Percentiles rank a stretch among this genome's conserved stretches.
These are phyloP conservation scores for Ips nitidus DNA, from an alignment of 1,140 invertebrate species.

Conservation along the genomic window DNA sequence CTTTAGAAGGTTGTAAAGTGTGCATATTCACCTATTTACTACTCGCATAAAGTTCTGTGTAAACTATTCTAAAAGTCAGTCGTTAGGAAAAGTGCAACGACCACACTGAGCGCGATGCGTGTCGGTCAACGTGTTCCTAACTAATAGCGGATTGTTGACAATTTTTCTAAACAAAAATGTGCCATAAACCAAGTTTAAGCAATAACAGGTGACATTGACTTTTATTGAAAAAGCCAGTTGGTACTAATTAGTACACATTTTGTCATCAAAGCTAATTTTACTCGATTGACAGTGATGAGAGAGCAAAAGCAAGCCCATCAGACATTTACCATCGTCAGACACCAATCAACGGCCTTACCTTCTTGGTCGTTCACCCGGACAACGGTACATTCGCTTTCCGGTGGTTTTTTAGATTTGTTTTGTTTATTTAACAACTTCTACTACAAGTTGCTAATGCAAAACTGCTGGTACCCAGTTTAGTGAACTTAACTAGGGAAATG, in stretches of 20 bases:
- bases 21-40: no score
- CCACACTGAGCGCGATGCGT: conserved; percentile 16
- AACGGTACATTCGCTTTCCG: neutral
- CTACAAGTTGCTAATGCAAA: neutral
- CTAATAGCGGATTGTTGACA: neutral
- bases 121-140: conserved; percentile 13
- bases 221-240: no score
- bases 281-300: neutral
- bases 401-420: neutral
- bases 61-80: no score
- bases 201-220: no score
- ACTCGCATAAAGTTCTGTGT: no score
- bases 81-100: conserved; percentile 10
- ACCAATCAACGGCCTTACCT: neutral
- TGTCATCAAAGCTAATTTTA: no score
- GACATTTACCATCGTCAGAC: conserved; percentile 4
- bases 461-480: no score
- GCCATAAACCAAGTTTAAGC: no score
- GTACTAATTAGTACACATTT: no score
- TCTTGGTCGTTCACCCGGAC: conserved; percentile 4
- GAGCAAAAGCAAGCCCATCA: conserved; percentile 4
- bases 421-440: neutral
- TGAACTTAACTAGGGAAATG: no score
- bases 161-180: no score
- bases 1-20: no score